Evolutionary conservation across 2,888 invertebrate genomes (phyloP), one percentile per base, ranked within the genome.

Genomic region (Hydroisotoma schaefferi): DNA sequence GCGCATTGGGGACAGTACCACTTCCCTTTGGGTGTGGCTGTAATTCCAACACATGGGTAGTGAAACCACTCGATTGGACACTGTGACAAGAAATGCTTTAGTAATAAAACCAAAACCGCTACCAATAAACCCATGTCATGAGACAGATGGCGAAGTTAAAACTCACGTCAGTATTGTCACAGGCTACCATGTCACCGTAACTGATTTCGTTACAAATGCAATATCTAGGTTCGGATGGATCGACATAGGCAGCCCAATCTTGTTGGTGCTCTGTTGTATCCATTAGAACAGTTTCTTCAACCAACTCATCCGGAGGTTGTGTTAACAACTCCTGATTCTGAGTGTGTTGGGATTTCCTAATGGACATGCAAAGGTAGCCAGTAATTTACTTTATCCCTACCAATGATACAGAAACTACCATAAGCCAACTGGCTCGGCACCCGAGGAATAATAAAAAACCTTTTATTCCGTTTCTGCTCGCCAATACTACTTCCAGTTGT

Each of bases 41-140:
- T 89, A 71, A 99, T 90, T 51, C 92, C 93, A 53, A 99, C 98
- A 77, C 99, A 99, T 5, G 90, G 90, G 80, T 97, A 98, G 80
- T 99, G 98, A 80, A 98, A 99, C 99, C 99, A 99, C 78, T 98
- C 95, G 75, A 91, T 93, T 1, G 93, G 93, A 78, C 98, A 99
- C 90, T 92, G 81, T 62, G 82, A 80, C 71, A 77, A 64, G 73
- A 73, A 61, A 43, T 10, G 22, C n/a, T n/a, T 28, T 8, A 2
- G 38, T 37, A 18, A 33, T 52, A 52, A 22, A 52, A 52, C 15
- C 22, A 27, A 52, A 8, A 15, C 37, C n/a, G 10, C 20, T 10
- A 52, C 15, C 15, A 33, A 52, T 2, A 15, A 4, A 18, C 12
- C 3, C 10, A 52, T 40, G n/a, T 33, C n/a, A n/a, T 43, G 15